Evolutionary conservation across 2,113 vertebrate species (phyloP), one percentile per base, ranked within the genome.

Genomic region (Nothocercus julius): DNA sequence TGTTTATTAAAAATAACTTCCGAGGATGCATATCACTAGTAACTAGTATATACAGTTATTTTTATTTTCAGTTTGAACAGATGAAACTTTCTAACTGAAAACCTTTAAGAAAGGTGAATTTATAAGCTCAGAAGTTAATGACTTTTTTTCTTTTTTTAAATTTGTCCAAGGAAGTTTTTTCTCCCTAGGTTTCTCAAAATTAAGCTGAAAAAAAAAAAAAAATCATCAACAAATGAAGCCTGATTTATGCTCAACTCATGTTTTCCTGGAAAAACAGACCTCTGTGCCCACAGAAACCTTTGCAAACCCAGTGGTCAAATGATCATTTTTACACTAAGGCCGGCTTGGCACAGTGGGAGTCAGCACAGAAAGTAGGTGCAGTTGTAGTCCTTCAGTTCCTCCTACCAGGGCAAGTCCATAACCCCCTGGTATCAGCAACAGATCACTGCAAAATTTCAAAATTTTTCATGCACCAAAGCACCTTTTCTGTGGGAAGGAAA

Each of bases 21-120:
- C 61, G 25, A 56, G 22, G 22, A 34, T 89, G 7, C n/a, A 32
- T 51, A 24, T 34, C 62, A 14, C 49, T 30, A 72, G 18, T 32
- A 92, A 89, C 92, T 86, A 95, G 91, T 95, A 45, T 47, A 25
- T 92, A 73, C n/a, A 34, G 22, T 68, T 77, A 53, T 13, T 53
- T 87, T 36, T 51, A 32, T 85, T 90, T 88, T 91, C 61, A 77
- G 62, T 70, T 64, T 89, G 38, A 42, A 82, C 49, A 93, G 75
- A 44, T 63, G 34, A 72, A 68, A 22, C 11, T 16, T 78, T 25
- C 21, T 20, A 79, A 79, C 16, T n/a, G 38, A 61, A 67, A 73
- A 45, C 24, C 45, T 73, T 32, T 21, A 88, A 73, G n/a, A 75
- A 69, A 85, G 51, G 51, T 87, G 44, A 72, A 81, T 70, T 77